phyloP scores from a whole-genome alignment of 2,113 vertebrate genomes.

The Eulemur macaco region DNA sequence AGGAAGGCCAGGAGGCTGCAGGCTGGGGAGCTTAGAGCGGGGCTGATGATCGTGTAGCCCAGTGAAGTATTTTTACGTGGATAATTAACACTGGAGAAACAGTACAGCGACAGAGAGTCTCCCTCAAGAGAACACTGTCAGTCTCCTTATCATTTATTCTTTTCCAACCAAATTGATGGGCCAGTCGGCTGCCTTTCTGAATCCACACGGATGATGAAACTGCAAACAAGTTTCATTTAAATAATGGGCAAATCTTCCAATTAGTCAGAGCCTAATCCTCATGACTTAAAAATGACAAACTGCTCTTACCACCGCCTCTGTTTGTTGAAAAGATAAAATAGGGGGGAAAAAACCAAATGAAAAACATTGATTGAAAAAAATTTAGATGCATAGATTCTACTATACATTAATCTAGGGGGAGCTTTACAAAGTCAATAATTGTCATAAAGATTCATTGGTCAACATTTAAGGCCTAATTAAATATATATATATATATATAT shows the following conservation, averaged over 20 bases:
- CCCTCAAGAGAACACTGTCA: constrained; percentile 78
- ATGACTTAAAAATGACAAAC: constrained; percentile 83
- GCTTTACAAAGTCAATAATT: constrained; percentile 75
- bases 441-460: constrained; percentile 80
- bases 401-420: constrained; percentile 75
- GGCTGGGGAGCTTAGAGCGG: constrained; percentile 32
- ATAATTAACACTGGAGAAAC: constrained; percentile 85
- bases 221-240: constrained; percentile 86
- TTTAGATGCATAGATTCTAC: constrained; percentile 73
- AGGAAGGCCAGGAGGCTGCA: constrained; percentile 51
- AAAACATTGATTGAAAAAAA: constrained; percentile 79
- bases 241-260: constrained; percentile 84
- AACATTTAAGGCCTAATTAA: constrained; percentile 74
- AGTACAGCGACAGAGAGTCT: constrained; percentile 75
- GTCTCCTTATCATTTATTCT: constrained; percentile 80
- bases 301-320: constrained; percentile 67
- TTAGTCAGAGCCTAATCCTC: constrained; percentile 85
- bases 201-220: constrained; percentile 81
- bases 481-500: neutral
- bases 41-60: constrained; percentile 5
- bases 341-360: constrained; percentile 52
- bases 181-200: constrained; percentile 77
- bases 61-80: constrained; percentile 79
- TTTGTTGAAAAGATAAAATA: constrained; percentile 72
- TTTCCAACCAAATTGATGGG: constrained; percentile 84